Evolutionary conservation across 2,797 vertebrate species (phyloP), one percentile per base, ranked within the genome.

Genomic region (Danio jaintianensis): DNA sequence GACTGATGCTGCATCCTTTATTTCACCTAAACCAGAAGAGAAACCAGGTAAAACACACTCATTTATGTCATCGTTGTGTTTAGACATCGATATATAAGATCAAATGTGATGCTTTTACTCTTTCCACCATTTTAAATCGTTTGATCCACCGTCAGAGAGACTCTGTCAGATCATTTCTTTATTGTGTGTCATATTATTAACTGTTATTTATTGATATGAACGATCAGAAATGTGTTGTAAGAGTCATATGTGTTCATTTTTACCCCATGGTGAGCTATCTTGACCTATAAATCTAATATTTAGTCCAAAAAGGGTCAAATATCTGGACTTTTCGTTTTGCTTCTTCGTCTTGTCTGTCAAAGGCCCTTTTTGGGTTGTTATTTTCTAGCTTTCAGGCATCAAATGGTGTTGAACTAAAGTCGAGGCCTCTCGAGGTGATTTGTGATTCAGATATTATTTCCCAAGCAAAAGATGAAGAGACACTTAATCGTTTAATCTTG

Each of bases 401-500:
- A 8, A n/a, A 45, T 42, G 5, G 64, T 48, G 18, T 67, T 36
- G 22, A 5, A 29, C 45, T 69, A n/a, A 66, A 16, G 66, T 36
- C 11, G 8, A 38, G 47, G 67, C 67, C 29, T 52, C 16, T 38
- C 18, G 15, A 38, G 52, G 67, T 53, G 16, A 70, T 70, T n/a
- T 53, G 29, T 52, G 48, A 16, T 69, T 40, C 67, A 40, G 6
- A 18, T 18, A 7, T 10, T 52, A n/a, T 53, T 38, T 36, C 48
- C 16, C 10, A 53, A 53, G 48, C 48, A 40, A 38, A 53, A 29
- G 29, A 69, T 59, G 52, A 71, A 69, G 42, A 72, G 67, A 70
- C 48, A 12, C 48, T 42, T 79, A 40, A 72, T 69, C 18, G 20
- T 50, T n/a, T 63, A 43, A 71, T 66, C 80, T 82, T 86, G 86